Evolutionary conservation across 2,888 invertebrate species (phyloP).

Genomic region (Augiades crinisus): DNA sequence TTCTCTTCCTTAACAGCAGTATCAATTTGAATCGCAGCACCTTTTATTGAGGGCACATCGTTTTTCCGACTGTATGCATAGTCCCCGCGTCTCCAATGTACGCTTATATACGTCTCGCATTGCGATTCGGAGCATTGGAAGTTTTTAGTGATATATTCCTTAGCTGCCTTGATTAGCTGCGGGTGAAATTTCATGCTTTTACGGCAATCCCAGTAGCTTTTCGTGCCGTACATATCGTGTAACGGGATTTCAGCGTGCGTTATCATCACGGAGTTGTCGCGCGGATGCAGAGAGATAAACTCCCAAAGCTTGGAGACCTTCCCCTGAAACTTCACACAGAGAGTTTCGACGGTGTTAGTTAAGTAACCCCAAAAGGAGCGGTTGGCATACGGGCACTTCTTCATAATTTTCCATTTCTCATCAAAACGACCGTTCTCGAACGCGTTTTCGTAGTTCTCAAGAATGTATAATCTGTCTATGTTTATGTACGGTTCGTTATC

Average conservation of each 20-base stretch:
- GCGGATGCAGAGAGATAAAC: slow-evolving; percentile 71
- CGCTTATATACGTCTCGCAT: slow-evolving; percentile 88
- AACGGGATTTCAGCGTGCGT: slow-evolving; percentile 92
- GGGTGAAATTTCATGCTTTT: slow-evolving; percentile 95
- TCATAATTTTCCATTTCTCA: slow-evolving; percentile 88
- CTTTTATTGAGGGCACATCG: slow-evolving; percentile 89
- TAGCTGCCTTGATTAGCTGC: slow-evolving; percentile 84
- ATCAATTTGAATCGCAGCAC: slow-evolving; percentile 88
- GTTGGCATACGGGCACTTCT: slow-evolving; percentile 72
- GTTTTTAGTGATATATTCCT: slow-evolving; percentile 74
- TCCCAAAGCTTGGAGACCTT: slow-evolving; percentile 83
- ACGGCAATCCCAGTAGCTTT: slow-evolving; percentile 91
- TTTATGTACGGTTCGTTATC: slow-evolving; percentile 48
- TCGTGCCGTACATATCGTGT: slow-evolving; percentile 93
- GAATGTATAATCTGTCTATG: slow-evolving; percentile 89
- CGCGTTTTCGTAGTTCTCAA: slow-evolving; percentile 93
- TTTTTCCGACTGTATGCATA: slow-evolving; percentile 88
- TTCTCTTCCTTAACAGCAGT: slow-evolving; percentile 77
- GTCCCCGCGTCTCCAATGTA: slow-evolving; percentile 94
- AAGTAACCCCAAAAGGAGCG: slow-evolving; percentile 83
- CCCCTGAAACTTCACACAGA: slow-evolving; percentile 94
- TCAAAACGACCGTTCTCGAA: slow-evolving; percentile 90
- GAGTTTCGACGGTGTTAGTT: slow-evolving; percentile 76
- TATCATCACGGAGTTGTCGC: slow-evolving; percentile 82
- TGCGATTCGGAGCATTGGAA: slow-evolving; percentile 49